A percentile compares a stretch with the other conserved stretches of the same genome.
Conservation (phyloP, 2,113 vertebrate genomes). For the Cynoglossus semilaevis region DNA sequence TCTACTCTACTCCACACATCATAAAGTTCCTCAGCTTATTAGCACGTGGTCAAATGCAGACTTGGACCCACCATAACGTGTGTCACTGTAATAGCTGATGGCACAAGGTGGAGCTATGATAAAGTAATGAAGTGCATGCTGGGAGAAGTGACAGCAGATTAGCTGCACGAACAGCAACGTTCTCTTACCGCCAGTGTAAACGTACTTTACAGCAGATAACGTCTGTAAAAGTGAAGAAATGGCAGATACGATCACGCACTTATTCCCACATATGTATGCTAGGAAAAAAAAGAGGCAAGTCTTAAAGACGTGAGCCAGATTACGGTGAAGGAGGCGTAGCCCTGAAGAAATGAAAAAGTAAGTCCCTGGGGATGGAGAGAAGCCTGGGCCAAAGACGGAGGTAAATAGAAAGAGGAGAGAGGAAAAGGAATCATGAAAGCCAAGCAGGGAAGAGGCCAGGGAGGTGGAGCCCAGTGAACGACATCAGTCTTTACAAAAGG, state of each 20-base stretch:
- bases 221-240: constrained; percentile 17
- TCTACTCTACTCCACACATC: no score
- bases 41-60: constrained; percentile 31
- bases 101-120: constrained; percentile 30
- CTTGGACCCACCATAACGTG: constrained; percentile 13
- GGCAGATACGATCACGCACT: neutral
- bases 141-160: constrained; percentile 16
- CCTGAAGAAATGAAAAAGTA: constrained; percentile 44
- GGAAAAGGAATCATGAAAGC: constrained; percentile 6
- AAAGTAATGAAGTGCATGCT: constrained; percentile 28
- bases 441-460: constrained; percentile 5
- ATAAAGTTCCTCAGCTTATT: constrained; percentile 16
- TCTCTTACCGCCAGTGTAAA: constrained; percentile 19
- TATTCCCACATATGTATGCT: constrained; percentile 19
- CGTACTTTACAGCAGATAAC: constrained; percentile 14
- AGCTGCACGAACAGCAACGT: constrained; percentile 6
- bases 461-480: constrained; percentile 28
- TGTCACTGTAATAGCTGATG: constrained; percentile 28
- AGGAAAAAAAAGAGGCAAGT: neutral
- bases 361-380: constrained; percentile 24
- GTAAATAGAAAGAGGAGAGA: constrained; percentile 42
- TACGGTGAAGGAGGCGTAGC: constrained; percentile 30
- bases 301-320: constrained; percentile 15
- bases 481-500: constrained; percentile 48
- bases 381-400: constrained; percentile 35